A percentile compares a stretch with the other conserved stretches of the same genome.
Evolutionary conservation across 2,797 vertebrate species (phyloP).

Genomic region (Oceanodroma leucorhoa): DNA sequence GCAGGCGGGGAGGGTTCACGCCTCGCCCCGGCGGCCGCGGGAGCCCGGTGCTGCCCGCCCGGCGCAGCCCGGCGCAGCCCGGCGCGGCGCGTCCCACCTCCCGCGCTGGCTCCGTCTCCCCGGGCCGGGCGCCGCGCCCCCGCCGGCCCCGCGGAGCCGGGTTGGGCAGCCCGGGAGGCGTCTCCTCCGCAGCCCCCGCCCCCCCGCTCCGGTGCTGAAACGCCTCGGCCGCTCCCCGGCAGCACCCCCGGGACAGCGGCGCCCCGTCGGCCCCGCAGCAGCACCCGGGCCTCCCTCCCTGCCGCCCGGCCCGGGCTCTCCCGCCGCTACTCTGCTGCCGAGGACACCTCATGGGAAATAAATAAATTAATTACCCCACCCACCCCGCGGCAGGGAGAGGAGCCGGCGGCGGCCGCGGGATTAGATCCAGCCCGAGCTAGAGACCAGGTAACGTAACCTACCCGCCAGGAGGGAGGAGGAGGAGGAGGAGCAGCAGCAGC

Average conservation of each 20-base stretch:
- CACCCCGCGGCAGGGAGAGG: constrained; percentile 33
- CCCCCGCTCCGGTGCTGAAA: constrained; percentile 34
- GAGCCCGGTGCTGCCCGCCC: too few relatives aligned
- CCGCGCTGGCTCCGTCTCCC: not conserved
- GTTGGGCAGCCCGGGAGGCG: constrained; percentile 57
- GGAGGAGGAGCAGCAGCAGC: not conserved
- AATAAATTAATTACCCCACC: constrained; percentile 74
- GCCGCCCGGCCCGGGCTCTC: not conserved
- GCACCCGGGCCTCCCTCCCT: not conserved
- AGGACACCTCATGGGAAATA: constrained; percentile 66
- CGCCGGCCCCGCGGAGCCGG: constrained; percentile 1
- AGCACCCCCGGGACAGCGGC: not conserved
- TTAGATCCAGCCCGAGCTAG: constrained; percentile 41
- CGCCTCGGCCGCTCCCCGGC: constrained; percentile 12
- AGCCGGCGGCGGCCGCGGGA: constrained; percentile 34
- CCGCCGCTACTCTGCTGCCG: constrained; percentile 1
- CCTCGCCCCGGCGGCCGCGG: not conserved
- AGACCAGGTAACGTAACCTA: constrained; percentile 65
- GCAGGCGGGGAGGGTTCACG: not conserved
- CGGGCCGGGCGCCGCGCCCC: constrained; percentile 34
- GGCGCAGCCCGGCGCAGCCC: not conserved
- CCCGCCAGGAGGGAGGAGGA: constrained; percentile 20
- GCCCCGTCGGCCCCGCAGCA: not conserved
- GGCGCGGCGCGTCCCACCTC: not conserved
- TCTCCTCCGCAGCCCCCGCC: constrained; percentile 53